Percentiles rank a stretch among this genome's conserved stretches.
Evolutionary conservation across 2,888 invertebrate genomes (phyloP).

Genomic region (Campoletis raptor): DNA sequence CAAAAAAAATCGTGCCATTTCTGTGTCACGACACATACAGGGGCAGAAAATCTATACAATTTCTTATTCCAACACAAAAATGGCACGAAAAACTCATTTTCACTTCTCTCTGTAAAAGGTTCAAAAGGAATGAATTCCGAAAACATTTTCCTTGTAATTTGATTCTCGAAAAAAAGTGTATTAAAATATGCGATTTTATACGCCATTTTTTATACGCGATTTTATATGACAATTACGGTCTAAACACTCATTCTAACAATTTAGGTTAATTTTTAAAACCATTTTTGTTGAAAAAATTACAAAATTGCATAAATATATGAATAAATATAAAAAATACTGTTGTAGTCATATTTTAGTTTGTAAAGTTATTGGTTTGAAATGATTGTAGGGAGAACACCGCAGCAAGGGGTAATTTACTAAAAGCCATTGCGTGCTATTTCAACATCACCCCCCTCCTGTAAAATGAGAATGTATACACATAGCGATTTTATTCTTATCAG

Average conservation of each 20-base stretch:
- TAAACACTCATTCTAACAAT: background rate
- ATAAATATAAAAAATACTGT: background rate
- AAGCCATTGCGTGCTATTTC: slow-evolving; percentile 74
- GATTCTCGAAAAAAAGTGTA: background rate
- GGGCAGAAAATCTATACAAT: too few relatives aligned
- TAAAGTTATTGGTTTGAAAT: background rate
- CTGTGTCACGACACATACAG: too few relatives aligned
- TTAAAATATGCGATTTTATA: background rate
- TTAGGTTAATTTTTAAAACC: background rate
- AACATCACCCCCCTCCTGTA: slow-evolving; percentile 71
- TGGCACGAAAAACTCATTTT: too few relatives aligned
- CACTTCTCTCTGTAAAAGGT: too few relatives aligned
- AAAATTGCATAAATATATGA: too few relatives aligned
- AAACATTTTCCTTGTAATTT: background rate
- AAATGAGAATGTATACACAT: slow-evolving; percentile 75
- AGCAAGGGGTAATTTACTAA: slow-evolving; percentile 50
- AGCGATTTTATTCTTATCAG: slow-evolving; percentile 79
- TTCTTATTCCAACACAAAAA: too few relatives aligned
- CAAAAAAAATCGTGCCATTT: too few relatives aligned
- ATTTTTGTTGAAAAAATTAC: background rate
- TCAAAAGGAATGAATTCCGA: background rate
- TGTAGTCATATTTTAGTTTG: background rate
- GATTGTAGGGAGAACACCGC: slow-evolving; percentile 6
- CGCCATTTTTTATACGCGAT: too few relatives aligned
- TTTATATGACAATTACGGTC: background rate